Percentiles rank a stretch among this genome's conserved stretches.
phyloP scores from a whole-genome alignment of 64 coral and sea anemone species.

The Exaiptasia diaphana region DNA sequence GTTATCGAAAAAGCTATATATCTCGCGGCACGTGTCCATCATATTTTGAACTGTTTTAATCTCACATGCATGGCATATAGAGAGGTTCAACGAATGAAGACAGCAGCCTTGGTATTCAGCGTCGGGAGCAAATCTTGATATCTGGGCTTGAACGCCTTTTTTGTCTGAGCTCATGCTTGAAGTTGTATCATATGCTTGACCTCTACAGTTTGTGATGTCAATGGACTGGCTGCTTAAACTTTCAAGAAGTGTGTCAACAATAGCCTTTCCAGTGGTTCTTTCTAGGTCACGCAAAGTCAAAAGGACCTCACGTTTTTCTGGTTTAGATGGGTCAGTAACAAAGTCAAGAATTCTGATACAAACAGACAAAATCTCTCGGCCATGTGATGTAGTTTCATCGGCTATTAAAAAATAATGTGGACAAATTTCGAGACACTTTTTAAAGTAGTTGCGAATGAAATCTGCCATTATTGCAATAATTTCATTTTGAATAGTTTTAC shows the following conservation, averaged over 20 bases:
- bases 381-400: slow-evolving; percentile 53
- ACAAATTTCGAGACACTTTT: slow-evolving; percentile 56
- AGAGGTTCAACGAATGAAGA: slow-evolving; percentile 62
- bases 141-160: slow-evolving; percentile 68
- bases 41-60: slow-evolving; percentile 60
- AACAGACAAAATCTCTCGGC: slow-evolving; percentile 52
- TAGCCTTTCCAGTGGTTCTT: slow-evolving; percentile 53
- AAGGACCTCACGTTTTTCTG: slow-evolving; percentile 51
- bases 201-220: not conserved
- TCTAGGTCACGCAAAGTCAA: slow-evolving; percentile 38
- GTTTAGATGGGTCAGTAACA: slow-evolving; percentile 40
- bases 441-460: slow-evolving; percentile 70
- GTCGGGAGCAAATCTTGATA: slow-evolving; percentile 45
- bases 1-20: slow-evolving; percentile 60
- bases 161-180: slow-evolving; percentile 62
- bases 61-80: slow-evolving; percentile 58
- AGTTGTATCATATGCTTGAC: slow-evolving; percentile 37
- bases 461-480: slow-evolving; percentile 69
- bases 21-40: slow-evolving; percentile 66
- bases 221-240: not conserved
- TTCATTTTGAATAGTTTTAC: slow-evolving; percentile 60
- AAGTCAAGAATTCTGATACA: slow-evolving; percentile 54
- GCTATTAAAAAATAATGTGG: slow-evolving; percentile 65
- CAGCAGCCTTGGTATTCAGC: slow-evolving; percentile 69
- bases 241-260: slow-evolving; percentile 27